Base-by-base conservation (phyloP, 2,797 vertebrate genomes). In the Hipposideros larvatus region DNA sequence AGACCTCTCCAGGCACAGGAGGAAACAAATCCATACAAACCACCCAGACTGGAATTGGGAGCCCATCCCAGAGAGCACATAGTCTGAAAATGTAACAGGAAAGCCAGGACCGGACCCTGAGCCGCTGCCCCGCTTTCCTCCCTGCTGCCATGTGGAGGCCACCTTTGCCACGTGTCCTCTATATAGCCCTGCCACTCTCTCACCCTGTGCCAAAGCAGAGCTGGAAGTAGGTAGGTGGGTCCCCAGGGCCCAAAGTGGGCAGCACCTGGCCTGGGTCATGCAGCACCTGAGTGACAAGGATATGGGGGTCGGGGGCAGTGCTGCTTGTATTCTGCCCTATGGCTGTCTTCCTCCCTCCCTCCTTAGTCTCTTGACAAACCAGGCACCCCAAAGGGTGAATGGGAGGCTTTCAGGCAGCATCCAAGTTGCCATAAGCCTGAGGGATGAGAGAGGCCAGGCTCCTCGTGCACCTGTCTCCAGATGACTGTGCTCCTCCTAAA, bases 271-370 rank as follows among this genome's bases (percentile, higher is more conserved):
- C 53, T 48, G 22, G 24, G 4, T 70, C 41, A 9, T 19, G 59
- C 19, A 21, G 63, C 28, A 16, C 51, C 66, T 4, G 22, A 75
- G 41, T 13, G 41, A 24, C 5, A 19, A 19, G 19, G 16, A 31
- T 4, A 1, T 0, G 0, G 21, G 2, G 37, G 1, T 6, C 13
- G 7, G 26, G n/a, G 53, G 28, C 11, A 7, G 6, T 2, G 1
- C 2, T 22, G 1, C 18, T 26, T 10, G 2, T 2, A 2, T 43
- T 53, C 26, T 26, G 41, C 57, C 41, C 53, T 41, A 16, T 22
- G 37, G 31, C 70, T 2, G 0, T 18, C 43, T 66, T 41, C 68
- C 37, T 53, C 43, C 34, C 41, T 43, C 7, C 1, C 11, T 18
- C 14, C 31, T 10, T 37, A 34, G 85, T 34, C 19, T 74, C 41